Percentiles rank a stretch among this genome's conserved stretches.
phyloP scores from a whole-genome alignment of 1,140 invertebrate species.

The Halesus radiatus region DNA sequence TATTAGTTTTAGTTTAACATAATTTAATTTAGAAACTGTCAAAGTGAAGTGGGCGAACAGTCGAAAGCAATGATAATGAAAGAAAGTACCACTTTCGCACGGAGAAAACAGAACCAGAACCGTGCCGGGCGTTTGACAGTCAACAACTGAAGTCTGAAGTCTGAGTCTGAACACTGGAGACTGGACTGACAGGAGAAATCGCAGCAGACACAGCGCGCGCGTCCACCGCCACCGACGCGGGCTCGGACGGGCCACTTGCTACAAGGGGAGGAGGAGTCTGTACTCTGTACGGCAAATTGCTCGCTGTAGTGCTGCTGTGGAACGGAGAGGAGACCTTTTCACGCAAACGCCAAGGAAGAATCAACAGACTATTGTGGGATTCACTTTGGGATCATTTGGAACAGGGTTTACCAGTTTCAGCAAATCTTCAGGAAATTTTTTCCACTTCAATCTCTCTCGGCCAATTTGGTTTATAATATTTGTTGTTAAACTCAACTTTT shows the following conservation, averaged over 20 bases:
- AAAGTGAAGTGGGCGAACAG: not conserved
- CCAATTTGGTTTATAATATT: no score
- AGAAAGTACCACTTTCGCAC: slow-evolving; percentile 33
- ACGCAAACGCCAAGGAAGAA: no score
- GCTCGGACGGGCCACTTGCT: not conserved
- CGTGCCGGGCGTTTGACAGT: slow-evolving; percentile 16
- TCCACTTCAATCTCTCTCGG: no score
- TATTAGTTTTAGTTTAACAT: no score
- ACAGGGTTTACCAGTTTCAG: no score
- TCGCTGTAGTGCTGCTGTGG: not conserved
- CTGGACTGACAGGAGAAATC: slow-evolving; percentile 30
- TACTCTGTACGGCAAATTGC: no score
- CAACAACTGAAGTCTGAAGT: not conserved
- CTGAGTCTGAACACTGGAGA: not conserved
- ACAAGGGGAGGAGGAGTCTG: not conserved
- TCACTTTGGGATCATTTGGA: no score
- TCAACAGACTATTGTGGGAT: no score
- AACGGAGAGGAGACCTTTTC: no score
- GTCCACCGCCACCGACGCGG: not conserved
- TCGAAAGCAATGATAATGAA: not conserved
- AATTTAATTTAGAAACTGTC: not conserved
- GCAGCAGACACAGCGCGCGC: not conserved
- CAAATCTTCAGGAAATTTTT: no score
- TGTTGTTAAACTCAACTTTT: no score
- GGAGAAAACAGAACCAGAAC: slow-evolving; percentile 12